These are phyloP conservation scores for Sarotherodon lohbergeri DNA, from an alignment of 2,113 vertebrate genomes.

Conservation along the genomic window DNA sequence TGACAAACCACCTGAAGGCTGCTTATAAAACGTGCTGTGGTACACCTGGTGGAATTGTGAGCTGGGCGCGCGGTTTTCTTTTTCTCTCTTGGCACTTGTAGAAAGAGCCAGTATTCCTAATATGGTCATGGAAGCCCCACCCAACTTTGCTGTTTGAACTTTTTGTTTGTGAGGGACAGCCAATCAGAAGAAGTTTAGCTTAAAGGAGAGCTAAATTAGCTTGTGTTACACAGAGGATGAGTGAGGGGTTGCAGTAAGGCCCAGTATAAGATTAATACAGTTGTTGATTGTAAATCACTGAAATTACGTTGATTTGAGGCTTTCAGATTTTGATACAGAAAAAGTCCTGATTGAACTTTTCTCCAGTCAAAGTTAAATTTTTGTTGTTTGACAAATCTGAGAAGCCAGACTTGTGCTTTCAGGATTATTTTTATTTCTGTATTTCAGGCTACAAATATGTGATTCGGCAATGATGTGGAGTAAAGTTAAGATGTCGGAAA, in stretches of 20 bases:
- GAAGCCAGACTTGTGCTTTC: neutral
- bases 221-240: neutral
- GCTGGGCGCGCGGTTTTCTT: fast-evolving
- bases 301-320: fast-evolving
- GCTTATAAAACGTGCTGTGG: neutral
- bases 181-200: neutral
- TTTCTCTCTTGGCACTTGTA: fast-evolving
- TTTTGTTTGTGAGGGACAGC: neutral
- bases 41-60: neutral
- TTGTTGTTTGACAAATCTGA: neutral
- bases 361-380: neutral
- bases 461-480: neutral
- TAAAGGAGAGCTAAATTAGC: neutral
- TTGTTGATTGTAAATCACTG: neutral
- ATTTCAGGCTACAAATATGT: neutral
- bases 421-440: neutral
- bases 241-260: neutral
- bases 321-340: neutral
- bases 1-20: neutral
- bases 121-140: neutral
- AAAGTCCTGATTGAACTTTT: neutral
- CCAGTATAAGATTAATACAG: neutral
- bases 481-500: fast-evolving
- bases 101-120: neutral
- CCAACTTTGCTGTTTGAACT: fast-evolving